Base-by-base conservation (phyloP, 2,888 invertebrate genomes). In the Bursaphelenchus okinawaensis region DNA sequence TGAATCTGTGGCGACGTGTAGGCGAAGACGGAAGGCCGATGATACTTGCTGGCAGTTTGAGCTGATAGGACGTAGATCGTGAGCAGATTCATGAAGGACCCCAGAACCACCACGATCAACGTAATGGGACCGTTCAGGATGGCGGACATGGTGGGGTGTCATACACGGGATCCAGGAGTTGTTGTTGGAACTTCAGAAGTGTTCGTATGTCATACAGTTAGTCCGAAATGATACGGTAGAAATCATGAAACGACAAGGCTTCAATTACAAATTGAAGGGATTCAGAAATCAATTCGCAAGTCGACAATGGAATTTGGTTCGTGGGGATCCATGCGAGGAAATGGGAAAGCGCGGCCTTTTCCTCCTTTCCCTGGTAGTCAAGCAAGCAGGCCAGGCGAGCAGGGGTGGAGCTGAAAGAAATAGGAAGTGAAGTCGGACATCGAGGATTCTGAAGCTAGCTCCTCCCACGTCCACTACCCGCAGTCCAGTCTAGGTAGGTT, bases 111-210 rank as follows among this genome's bases (percentile, higher is more conserved):
- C 19, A 71, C 55, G n/a, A 29, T 24, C 20, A 67, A 22, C 19
- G 68, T 68, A 23, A 68, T 20, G 23, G 68, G 68, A 20, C 68
- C 68, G 27, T 72, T 72, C 29, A 68, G 54, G 63, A 63, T 16
- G 40, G 51, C 51, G 29, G 62, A 51, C 65, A 63, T 63, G 40
- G n/a, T n/a, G n/a, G n/a, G n/a, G n/a, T n/a, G n/a, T n/a, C n/a
- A n/a, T 24, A 22, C 52, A 52, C 20, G 23, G 52, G 52, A n/a
- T n/a, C n/a, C n/a, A n/a, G n/a, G n/a, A n/a, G n/a, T n/a, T n/a
- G n/a, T n/a, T n/a, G n/a, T n/a, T n/a, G n/a, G n/a, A n/a, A 40
- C 40, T 40, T n/a, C 40, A 40, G 40, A 40, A 40, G 12, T 40
- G n/a, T n/a, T 12, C 40, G 40, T 40, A 16, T n/a, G 40, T 40